Conservation (phyloP, 2,888 invertebrate genomes). For the Tetheella fluctuosa region DNA sequence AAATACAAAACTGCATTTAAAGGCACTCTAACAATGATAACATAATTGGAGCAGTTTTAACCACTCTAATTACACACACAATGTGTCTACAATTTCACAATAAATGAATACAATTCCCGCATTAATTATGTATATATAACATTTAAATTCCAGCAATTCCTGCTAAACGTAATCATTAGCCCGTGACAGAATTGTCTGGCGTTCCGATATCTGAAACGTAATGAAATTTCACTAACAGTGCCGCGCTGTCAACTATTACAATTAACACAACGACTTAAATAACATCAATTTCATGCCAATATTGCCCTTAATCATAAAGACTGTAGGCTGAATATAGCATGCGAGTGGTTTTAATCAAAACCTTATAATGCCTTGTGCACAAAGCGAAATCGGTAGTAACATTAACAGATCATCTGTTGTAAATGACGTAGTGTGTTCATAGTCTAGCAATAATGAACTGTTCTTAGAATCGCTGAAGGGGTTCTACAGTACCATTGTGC, state of each 20-base stretch:
- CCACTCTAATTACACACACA: background rate
- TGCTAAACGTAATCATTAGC: slow-evolving; percentile 45
- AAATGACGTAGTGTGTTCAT: slow-evolving; percentile 20
- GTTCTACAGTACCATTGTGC: background rate
- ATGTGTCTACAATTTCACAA: background rate
- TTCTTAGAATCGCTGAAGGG: background rate
- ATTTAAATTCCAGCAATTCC: slow-evolving; percentile 40
- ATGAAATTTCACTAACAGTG: slow-evolving; percentile 53
- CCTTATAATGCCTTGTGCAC: slow-evolving; percentile 39
- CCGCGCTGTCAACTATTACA: slow-evolving; percentile 23
- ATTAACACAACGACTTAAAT: slow-evolving; percentile 35
- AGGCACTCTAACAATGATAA: background rate
- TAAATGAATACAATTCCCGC: slow-evolving; percentile 1
- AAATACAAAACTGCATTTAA: too few relatives aligned
- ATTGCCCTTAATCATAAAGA: slow-evolving; percentile 22
- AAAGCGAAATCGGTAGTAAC: slow-evolving; percentile 36
- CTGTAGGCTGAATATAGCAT: slow-evolving; percentile 25
- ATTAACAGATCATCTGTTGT: slow-evolving; percentile 43
- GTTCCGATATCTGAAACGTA: slow-evolving; percentile 49
- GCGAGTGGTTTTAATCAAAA: slow-evolving; percentile 46
- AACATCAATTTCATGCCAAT: slow-evolving; percentile 22
- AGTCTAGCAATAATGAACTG: background rate
- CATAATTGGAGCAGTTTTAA: too few relatives aligned
- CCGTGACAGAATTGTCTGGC: slow-evolving; percentile 45
- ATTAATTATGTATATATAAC: slow-evolving; percentile 14